Percentiles rank a stretch among this genome's conserved stretches.
Conservation (phyloP, 2,113 vertebrate genomes). For the Sander vitreus region DNA sequence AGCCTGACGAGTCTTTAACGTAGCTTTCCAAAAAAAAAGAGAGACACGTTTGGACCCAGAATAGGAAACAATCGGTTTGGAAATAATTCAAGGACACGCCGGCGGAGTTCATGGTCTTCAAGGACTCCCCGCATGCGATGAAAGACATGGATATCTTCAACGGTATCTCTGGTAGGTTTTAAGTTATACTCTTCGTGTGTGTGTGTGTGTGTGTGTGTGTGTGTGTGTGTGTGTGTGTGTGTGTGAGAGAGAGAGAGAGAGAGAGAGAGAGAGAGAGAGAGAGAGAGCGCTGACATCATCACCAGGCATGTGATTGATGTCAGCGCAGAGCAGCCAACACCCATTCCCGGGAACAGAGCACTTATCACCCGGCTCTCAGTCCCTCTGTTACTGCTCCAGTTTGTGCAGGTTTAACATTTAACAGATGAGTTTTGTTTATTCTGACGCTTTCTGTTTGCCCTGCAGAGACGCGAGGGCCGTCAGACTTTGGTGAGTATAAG, state of each 20-base stretch:
- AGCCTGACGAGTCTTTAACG: neutral
- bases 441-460: conserved; percentile 25
- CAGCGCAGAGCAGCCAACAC: conserved; percentile 64
- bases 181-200: neutral
- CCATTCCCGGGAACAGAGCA: conserved; percentile 29
- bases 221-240: neutral
- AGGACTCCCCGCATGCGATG: conserved; percentile 53
- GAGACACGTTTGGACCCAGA: neutral
- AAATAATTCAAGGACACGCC: neutral
- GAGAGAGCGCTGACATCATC: conserved; percentile 39
- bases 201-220: neutral
- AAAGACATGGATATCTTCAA: conserved; percentile 79
- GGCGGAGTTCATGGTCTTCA: neutral
- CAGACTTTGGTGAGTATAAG: conserved; percentile 74
- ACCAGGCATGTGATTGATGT: conserved; percentile 48
- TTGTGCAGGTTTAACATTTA: neutral
- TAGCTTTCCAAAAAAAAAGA: neutral
- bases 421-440: neutral
- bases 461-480: conserved; percentile 20
- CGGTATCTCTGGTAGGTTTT: conserved; percentile 60
- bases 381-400: neutral
- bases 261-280: neutral
- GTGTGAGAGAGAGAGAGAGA: neutral
- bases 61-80: neutral
- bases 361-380: neutral